Evolutionary conservation across 1,140 invertebrate species (phyloP), one percentile per base, ranked within the genome.

Genomic region (Drosophila chauvacae): DNA sequence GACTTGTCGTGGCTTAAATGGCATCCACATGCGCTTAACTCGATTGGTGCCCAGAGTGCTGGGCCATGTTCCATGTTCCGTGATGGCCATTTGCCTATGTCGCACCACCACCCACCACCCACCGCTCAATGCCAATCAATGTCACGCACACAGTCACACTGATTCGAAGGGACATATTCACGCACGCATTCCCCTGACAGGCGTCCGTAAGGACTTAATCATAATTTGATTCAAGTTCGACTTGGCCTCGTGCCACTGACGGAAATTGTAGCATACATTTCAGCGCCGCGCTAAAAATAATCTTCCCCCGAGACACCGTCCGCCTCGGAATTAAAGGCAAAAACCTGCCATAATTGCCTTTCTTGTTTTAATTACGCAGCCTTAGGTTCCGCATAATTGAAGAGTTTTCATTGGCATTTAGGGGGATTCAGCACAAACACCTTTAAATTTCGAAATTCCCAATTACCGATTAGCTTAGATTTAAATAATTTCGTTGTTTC

Each of bases 201-300:
- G 75, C 74, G 75, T 78, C 74, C 75, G 75, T 77, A 77, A 78
- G 74, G 75, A 78, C 75, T 78, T 78, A 78, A 78, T 78, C 75
- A 77, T 78, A 78, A 78, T 78, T 69, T 78, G 64, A 78, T 78
- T 78, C 74, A 58, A 78, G 55, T 74, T 71, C 71, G 68, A 72
- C 59, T 57, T 57, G 53, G 70, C 75, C 57, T 78, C 75, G 75
- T 78, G 75, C 75, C 74, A 62, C 30, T 55, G 72, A 77, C 41
- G 47, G 44, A 78, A 71, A 70, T 58, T 58, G 75, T 78, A 57
- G 75, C 75, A 78, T 63, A 77, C 57, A 77, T 77, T 77, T 77
- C 48, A 70, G 64, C 74, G 58, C 37, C 2, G 44, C 39, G 13
- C 74, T 78, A 78, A 62, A 77, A 70, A 78, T 78, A 78, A 61